Evolutionary conservation across 2,797 vertebrate genomes (phyloP), one percentile per base, ranked within the genome.

Genomic region (Labroides dimidiatus): DNA sequence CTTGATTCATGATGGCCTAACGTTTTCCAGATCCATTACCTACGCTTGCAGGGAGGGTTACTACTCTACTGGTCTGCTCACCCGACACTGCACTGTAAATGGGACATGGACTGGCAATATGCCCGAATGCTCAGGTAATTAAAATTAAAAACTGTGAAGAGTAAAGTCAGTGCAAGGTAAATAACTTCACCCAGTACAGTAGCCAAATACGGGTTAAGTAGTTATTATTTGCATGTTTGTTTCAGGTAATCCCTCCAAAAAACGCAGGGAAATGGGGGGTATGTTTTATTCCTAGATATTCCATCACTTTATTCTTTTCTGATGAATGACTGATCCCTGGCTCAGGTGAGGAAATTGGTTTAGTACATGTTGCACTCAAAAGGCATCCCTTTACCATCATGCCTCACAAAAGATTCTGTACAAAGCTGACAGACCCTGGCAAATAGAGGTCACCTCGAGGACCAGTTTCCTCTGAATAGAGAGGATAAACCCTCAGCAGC

Each of bases 41-140:
- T 99, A 99, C 2, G 72, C 96, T 62, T 99, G 98, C 83, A 94
- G 97, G 36, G 96, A 99, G 47, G 98, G 98, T 0, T 98, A 96
- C 79, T 99, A 97, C 16, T 97, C 96, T 24, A 97, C 95, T 0
- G 97, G 97, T 21, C 92, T 98, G 83, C 96, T 99, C 57, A 98
- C 96, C 74, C 92, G 97, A n/a, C 97, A 99, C 91, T 99, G 98
- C 84, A 99, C 97, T 0, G 96, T 99, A 57, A 99, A 99, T 0
- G 97, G 96, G 16, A 99, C 97, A 17, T 99, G 98, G 98, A 99
- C 97, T 0, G 97, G 96, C 44, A 96, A 84, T 84, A 95, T 96
- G 82, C 98, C 96, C 0, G 97, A 99, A 84, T 99, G 98, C 85
- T 95, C 93, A 72, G 97, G 98, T 98, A 92, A 81, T 72, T 58